A percentile compares a stretch with the other conserved stretches of the same genome.
Evolutionary conservation across 2,113 vertebrate genomes (phyloP).

Genomic region (Thamnophis sirtalis): DNA sequence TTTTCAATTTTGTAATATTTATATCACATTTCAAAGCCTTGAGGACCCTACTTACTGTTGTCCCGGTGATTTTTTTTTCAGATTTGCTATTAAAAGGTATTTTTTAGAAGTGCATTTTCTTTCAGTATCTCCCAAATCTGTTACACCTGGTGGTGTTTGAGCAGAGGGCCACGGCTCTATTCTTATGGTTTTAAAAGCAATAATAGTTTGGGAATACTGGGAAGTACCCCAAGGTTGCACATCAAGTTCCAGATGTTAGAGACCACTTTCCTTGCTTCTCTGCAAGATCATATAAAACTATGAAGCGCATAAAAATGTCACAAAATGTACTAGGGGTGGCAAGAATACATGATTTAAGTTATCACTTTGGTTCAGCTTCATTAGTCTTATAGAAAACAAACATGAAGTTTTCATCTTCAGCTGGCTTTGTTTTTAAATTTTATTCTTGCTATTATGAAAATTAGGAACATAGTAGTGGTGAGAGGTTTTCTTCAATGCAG

Average conservation of each 20-base stretch:
- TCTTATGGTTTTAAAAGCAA: not conserved
- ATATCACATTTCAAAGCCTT: not conserved
- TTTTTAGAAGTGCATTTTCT: not conserved
- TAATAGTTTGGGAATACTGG: not conserved
- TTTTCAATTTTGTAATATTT: not conserved
- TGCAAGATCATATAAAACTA: not conserved
- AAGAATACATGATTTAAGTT: not conserved
- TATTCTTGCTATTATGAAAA: constrained; percentile 34
- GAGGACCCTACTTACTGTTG: not conserved
- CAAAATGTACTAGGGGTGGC: not conserved
- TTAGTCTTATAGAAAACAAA: constrained; percentile 6
- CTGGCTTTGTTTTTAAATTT: constrained; percentile 38
- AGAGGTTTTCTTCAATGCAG: constrained; percentile 45
- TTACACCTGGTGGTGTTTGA: not conserved
- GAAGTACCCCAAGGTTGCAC: not conserved
- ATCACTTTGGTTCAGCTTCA: not conserved
- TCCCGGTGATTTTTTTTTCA: not conserved
- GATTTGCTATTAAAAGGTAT: not conserved
- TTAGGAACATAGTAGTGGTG: constrained; percentile 49
- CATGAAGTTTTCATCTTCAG: constrained; percentile 32
- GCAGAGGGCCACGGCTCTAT: not conserved
- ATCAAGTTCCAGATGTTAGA: not conserved
- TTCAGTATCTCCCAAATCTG: not conserved
- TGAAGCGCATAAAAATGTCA: not conserved
- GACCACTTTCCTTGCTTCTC: not conserved